Conservation (phyloP, 1,140 invertebrate genomes). For the Phymorhynchus buccinoides region DNA sequence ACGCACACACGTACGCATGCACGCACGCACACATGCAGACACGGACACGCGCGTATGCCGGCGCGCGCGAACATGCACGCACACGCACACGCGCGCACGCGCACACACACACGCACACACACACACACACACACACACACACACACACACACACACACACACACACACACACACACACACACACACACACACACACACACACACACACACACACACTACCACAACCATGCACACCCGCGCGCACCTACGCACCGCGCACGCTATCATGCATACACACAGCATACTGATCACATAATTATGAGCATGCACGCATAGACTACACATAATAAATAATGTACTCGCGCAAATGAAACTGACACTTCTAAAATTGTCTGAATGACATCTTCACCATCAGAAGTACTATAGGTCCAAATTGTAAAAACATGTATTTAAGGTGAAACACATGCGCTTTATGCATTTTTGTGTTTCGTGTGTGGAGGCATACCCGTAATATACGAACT, state of each 20-base stretch:
- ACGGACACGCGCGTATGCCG: too few relatives aligned
- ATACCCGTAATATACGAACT: too few relatives aligned
- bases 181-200: constrained; percentile 44
- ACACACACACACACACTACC: not conserved
- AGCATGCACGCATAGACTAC: not conserved
- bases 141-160: constrained; percentile 47
- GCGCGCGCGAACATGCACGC: not conserved
- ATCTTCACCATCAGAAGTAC: too few relatives aligned
- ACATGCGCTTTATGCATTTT: too few relatives aligned
- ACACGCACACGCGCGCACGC: constrained; percentile 32
- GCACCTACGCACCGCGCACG: not conserved
- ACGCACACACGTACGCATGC: not conserved
- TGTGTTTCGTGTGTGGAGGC: too few relatives aligned
- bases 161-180: constrained; percentile 51
- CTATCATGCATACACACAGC: not conserved
- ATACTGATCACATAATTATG: not conserved
- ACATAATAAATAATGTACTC: too few relatives aligned
- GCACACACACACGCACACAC: constrained; percentile 14
- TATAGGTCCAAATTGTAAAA: too few relatives aligned
- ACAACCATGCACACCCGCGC: not conserved
- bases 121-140: constrained; percentile 38
- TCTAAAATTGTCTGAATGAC: too few relatives aligned
- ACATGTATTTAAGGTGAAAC: too few relatives aligned
- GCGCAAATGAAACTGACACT: too few relatives aligned
- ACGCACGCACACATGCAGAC: too few relatives aligned